Evolutionary conservation across 2,888 invertebrate species (phyloP).

Genomic region (Alloscopus bannaensis): DNA sequence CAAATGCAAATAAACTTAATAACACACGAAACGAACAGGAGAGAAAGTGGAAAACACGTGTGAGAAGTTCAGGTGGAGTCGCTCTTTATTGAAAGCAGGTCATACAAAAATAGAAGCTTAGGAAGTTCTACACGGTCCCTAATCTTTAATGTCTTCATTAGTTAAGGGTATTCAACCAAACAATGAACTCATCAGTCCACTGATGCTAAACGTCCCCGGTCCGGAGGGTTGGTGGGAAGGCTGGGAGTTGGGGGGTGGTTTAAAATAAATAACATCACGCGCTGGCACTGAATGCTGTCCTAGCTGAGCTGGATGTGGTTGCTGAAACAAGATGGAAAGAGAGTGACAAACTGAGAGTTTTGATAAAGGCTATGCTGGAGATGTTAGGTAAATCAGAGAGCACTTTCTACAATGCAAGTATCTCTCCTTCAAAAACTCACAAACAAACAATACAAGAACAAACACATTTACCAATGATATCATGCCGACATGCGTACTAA

Average conservation of each 20-base stretch:
- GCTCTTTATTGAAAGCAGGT: too few species aligned
- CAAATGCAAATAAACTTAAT: not conserved
- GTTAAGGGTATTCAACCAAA: slow-evolving; percentile 44
- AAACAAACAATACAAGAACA: too few species aligned
- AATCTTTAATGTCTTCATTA: not conserved
- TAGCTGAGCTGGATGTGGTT: slow-evolving; percentile 30
- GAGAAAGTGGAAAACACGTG: not conserved
- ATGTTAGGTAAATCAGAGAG: too few species aligned
- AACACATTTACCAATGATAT: too few species aligned
- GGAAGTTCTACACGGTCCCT: not conserved
- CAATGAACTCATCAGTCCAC: slow-evolving; percentile 64
- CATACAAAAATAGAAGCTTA: not conserved
- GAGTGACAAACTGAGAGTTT: not conserved
- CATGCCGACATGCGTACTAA: too few species aligned
- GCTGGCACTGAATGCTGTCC: slow-evolving; percentile 51
- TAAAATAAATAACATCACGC: slow-evolving; percentile 50
- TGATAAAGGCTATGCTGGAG: too few species aligned
- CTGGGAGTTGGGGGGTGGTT: slow-evolving; percentile 16
- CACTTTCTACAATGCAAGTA: too few species aligned
- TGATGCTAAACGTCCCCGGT: slow-evolving; percentile 64
- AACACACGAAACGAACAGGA: not conserved
- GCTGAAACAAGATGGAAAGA: slow-evolving; percentile 8
- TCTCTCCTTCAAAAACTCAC: too few species aligned
- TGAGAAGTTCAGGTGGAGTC: too few species aligned
- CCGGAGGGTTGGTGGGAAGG: slow-evolving; percentile 27